Conservation (phyloP, 2,797 vertebrate genomes). For the Labeo calbasu region DNA sequence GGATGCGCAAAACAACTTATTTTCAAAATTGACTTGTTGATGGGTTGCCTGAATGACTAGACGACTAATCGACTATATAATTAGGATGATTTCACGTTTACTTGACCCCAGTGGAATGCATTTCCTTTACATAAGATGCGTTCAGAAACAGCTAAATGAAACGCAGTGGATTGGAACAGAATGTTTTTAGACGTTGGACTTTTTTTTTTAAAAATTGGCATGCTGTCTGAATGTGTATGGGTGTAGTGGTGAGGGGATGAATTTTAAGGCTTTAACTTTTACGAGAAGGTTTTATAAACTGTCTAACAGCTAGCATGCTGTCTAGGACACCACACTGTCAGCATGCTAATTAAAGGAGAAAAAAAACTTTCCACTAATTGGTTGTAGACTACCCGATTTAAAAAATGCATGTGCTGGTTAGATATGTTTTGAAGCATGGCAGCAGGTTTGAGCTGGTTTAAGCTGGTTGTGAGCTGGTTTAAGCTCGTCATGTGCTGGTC, state of each 20-base stretch:
- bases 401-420: too few species aligned
- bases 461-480: too few species aligned
- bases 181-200: not conserved
- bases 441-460: too few species aligned
- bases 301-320: not conserved
- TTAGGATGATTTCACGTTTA: not conserved
- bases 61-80: not conserved
- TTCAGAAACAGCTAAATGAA: not conserved
- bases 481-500: too few species aligned
- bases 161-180: not conserved
- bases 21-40: not conserved
- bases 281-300: not conserved
- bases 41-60: not conserved
- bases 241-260: not conserved
- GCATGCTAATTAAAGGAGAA: not conserved
- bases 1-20: not conserved
- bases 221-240: not conserved
- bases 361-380: not conserved
- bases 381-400: not conserved
- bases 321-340: not conserved
- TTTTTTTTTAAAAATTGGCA: not conserved
- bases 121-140: not conserved
- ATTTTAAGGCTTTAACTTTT: not conserved
- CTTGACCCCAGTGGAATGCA: not conserved
- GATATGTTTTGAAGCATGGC: too few species aligned